Percentiles rank a stretch among this genome's conserved stretches.
Evolutionary conservation across 2,888 invertebrate species (phyloP).

Genomic region (Rutpela maculata): DNA sequence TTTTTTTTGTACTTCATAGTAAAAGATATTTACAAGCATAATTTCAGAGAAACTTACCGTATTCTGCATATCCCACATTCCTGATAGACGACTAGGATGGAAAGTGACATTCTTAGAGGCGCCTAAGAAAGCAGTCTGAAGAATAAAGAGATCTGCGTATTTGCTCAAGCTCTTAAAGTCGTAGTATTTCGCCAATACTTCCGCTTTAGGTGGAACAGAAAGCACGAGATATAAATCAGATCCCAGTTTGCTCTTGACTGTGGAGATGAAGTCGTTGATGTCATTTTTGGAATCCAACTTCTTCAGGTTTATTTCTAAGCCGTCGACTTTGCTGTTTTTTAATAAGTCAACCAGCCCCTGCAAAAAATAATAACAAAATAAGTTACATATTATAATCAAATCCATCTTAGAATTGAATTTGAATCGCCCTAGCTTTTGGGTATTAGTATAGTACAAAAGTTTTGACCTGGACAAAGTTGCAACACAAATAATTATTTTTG

Average conservation of each 20-base stretch:
- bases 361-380: conserved; percentile 54
- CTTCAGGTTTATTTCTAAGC: conserved; percentile 69
- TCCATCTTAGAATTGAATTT: too few relatives aligned
- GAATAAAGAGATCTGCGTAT: conserved; percentile 80
- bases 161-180: conserved; percentile 81
- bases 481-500: too few relatives aligned
- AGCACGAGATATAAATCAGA: conserved; percentile 78
- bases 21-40: not conserved
- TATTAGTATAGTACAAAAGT: too few relatives aligned
- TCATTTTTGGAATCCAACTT: conserved; percentile 69
- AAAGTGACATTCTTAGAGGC: conserved; percentile 82
- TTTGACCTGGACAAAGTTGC: too few relatives aligned
- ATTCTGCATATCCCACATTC: conserved; percentile 86
- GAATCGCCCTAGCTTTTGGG: too few relatives aligned
- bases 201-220: conserved; percentile 80
- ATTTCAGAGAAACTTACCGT: conserved; percentile 77
- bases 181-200: conserved; percentile 82
- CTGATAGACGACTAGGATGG: conserved; percentile 85
- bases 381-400: too few relatives aligned
- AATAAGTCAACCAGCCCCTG: conserved; percentile 74
- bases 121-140: conserved; percentile 82
- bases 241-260: conserved; percentile 73
- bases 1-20: too few relatives aligned
- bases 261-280: conserved; percentile 76
- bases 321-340: conserved; percentile 69